Evolutionary conservation across 2,797 vertebrate genomes (phyloP).

Genomic region (Smutsia gigantea): DNA sequence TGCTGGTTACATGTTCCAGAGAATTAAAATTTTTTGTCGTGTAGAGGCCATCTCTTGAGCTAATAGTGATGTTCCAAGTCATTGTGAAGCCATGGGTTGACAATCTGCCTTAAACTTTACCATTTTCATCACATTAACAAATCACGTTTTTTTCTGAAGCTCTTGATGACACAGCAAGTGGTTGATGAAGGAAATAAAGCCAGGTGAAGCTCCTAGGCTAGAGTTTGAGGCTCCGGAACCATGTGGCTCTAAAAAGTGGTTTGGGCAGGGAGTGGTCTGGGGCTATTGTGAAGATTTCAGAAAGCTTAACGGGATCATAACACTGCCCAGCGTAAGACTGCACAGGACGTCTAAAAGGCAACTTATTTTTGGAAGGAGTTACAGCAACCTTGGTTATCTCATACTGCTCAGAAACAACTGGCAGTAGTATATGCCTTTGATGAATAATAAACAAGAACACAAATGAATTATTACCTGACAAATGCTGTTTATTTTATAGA

Average conservation of each 20-base stretch:
- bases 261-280: not conserved
- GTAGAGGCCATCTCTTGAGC: not conserved
- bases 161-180: not conserved
- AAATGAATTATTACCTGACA: constrained; percentile 32
- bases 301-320: not conserved
- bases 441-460: constrained; percentile 45
- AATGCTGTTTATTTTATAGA: constrained; percentile 8
- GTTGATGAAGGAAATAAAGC: not conserved
- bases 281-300: constrained; percentile 31
- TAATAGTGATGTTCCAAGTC: not conserved
- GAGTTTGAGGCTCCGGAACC: not conserved
- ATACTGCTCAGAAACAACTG: constrained; percentile 4
- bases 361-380: constrained; percentile 53
- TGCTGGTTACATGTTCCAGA: not conserved
- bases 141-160: not conserved
- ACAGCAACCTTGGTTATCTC: not conserved
- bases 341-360: constrained; percentile 39
- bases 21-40: not conserved
- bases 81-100: not conserved
- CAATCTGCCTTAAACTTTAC: not conserved
- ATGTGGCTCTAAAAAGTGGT: not conserved
- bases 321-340: not conserved
- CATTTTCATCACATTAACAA: constrained; percentile 34
- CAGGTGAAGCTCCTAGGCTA: not conserved
- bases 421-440: constrained; percentile 32